Evolutionary conservation across 2,888 invertebrate genomes (phyloP).

Genomic region (Ennomos fuscantarius): DNA sequence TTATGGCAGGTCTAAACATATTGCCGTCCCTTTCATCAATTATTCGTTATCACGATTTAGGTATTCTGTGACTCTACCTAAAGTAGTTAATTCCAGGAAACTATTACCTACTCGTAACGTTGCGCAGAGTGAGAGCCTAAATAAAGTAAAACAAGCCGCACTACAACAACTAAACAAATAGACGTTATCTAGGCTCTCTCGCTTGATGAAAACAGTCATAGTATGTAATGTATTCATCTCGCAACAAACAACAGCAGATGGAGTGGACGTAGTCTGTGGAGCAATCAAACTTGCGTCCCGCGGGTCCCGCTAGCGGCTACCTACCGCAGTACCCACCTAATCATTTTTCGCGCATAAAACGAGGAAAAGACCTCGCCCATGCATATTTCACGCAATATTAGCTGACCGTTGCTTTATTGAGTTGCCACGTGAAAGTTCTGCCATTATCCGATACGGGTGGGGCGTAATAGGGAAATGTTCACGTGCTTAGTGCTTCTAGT

Average conservation of each 20-base stretch:
- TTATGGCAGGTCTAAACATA: too few relatives aligned
- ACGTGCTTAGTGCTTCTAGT: constrained; percentile 25
- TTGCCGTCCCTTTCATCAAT: too few relatives aligned
- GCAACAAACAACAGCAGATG: constrained; percentile 73
- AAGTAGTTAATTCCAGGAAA: constrained; percentile 3
- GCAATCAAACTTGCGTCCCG: constrained; percentile 82
- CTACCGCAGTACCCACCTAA: constrained; percentile 70
- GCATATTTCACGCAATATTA: constrained; percentile 79
- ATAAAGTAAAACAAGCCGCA: constrained; percentile 23
- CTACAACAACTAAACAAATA: constrained; percentile 22
- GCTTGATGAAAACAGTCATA: constrained; percentile 55
- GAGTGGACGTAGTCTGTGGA: constrained; percentile 66
- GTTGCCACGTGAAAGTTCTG: constrained; percentile 66
- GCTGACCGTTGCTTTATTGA: constrained; percentile 71
- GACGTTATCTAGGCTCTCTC: constrained; percentile 38
- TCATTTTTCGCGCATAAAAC: constrained; percentile 75
- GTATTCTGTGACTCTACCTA: too few relatives aligned
- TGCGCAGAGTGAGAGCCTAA: constrained; percentile 4
- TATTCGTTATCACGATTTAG: too few relatives aligned
- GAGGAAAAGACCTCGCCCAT: constrained; percentile 71
- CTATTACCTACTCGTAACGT: constrained; percentile 4
- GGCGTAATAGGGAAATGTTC: constrained; percentile 50
- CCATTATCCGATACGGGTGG: constrained; percentile 57
- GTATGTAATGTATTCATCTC: constrained; percentile 74
- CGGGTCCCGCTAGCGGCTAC: constrained; percentile 53